phyloP scores from a whole-genome alignment of 2,888 invertebrate genomes.

The Stenolophus ochropezus region DNA sequence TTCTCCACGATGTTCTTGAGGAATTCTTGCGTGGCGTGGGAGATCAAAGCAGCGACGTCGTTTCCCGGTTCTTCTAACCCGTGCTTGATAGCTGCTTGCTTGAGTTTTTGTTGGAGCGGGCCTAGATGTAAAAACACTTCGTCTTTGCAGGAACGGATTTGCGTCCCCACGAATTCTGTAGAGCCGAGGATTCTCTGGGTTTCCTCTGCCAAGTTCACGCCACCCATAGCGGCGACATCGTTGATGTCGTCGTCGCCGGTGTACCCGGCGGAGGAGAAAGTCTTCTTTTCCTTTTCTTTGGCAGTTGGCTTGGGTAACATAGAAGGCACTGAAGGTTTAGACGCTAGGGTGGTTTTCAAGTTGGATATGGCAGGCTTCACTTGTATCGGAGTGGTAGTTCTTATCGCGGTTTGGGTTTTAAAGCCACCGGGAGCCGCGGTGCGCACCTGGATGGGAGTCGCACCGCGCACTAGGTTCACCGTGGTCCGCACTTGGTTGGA shows the following conservation, averaged over 20 bases:
- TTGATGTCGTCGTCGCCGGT: constrained; percentile 96
- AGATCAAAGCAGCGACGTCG: constrained; percentile 92
- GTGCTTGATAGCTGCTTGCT: constrained; percentile 82
- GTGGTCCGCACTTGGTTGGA: constrained; percentile 64
- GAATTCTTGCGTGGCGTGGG: constrained; percentile 95
- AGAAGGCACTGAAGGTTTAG: constrained; percentile 77
- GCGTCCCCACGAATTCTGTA: constrained; percentile 85
- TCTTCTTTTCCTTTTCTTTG: constrained; percentile 87
- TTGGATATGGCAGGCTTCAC: constrained; percentile 70
- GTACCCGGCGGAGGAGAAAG: constrained; percentile 74
- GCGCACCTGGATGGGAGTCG: constrained; percentile 67
- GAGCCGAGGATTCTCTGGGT: constrained; percentile 94
- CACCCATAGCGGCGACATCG: constrained; percentile 99
- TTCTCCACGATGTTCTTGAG: constrained; percentile 93
- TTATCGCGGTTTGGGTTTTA: constrained; percentile 71
- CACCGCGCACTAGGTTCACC: constrained; percentile 66
- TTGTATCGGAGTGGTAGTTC: constrained; percentile 69
- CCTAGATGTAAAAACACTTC: constrained; percentile 89
- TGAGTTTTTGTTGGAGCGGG: constrained; percentile 85
- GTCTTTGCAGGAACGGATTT: constrained; percentile 92
- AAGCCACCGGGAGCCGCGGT: constrained; percentile 63
- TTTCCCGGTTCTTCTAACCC: constrained; percentile 89
- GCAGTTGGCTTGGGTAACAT: constrained; percentile 77
- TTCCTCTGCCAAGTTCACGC: constrained; percentile 97
- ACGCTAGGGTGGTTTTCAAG: constrained; percentile 71